These are phyloP conservation scores for Pachypanchax playfairii DNA, from an alignment of 2,113 vertebrate species.

Conservation along the genomic window DNA sequence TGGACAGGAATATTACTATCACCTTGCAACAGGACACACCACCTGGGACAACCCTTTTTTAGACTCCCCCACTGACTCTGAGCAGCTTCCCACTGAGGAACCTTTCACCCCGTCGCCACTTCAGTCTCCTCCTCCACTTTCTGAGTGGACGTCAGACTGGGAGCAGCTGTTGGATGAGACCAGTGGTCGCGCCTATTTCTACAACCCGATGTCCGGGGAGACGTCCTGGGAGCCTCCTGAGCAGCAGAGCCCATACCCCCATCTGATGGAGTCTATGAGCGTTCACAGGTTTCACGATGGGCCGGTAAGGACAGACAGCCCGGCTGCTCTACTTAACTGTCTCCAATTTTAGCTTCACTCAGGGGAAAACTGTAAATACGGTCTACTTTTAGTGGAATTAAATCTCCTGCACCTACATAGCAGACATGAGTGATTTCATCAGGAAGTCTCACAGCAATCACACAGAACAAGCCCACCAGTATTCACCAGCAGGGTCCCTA, in stretches of 20 bases:
- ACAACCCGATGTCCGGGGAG: slow-evolving; percentile 88
- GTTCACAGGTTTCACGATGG: slow-evolving; percentile 54
- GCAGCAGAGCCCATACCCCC: slow-evolving; percentile 46
- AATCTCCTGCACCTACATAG: slow-evolving; percentile 57
- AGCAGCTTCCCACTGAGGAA: slow-evolving; percentile 19
- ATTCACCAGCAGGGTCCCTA: background rate
- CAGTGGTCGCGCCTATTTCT: slow-evolving; percentile 87
- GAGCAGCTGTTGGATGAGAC: slow-evolving; percentile 85
- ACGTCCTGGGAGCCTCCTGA: slow-evolving; percentile 90
- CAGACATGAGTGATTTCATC: slow-evolving; percentile 40
- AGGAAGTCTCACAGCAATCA: slow-evolving; percentile 14
- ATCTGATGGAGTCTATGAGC: slow-evolving; percentile 66
- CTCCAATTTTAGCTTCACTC: slow-evolving; percentile 69
- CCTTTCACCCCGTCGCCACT: slow-evolving; percentile 36
- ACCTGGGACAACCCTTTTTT: slow-evolving; percentile 91
- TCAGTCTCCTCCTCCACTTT: slow-evolving; percentile 60
- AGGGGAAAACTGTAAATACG: slow-evolving; percentile 64
- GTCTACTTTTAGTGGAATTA: slow-evolving; percentile 63
- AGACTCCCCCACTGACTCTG: slow-evolving; percentile 63
- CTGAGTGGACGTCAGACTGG: slow-evolving; percentile 78
- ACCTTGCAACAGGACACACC: slow-evolving; percentile 84
- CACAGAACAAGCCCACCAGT: background rate
- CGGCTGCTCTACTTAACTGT: slow-evolving; percentile 65
- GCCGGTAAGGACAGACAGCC: slow-evolving; percentile 69
- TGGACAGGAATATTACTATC: slow-evolving; percentile 90